Conservation (phyloP, 1,140 invertebrate species). For the Drosophila biarmipes region DNA sequence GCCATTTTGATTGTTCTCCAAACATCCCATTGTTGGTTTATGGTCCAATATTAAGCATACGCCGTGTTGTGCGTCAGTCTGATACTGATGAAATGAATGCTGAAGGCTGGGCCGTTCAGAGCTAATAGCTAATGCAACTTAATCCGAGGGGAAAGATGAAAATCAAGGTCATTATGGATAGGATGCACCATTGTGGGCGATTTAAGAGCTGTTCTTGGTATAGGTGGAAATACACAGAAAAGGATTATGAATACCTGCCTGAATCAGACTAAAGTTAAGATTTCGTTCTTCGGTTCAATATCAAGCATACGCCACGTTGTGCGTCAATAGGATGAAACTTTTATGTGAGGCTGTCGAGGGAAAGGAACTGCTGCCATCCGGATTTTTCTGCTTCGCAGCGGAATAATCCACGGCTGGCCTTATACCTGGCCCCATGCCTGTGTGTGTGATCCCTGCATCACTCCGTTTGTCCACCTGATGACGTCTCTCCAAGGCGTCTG, state of each 20-base stretch:
- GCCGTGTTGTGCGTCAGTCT: conserved; percentile 9
- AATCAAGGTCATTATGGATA: neutral
- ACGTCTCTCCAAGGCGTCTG: conserved; percentile 54
- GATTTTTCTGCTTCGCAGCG: conserved; percentile 1
- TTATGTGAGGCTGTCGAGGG: neutral
- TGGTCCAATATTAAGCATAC: conserved; percentile 8
- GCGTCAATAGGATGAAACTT: conserved; percentile 20
- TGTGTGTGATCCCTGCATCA: conserved; percentile 6
- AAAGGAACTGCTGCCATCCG: neutral
- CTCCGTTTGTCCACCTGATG: conserved; percentile 11
- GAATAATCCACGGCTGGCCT: neutral
- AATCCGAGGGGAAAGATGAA: neutral
- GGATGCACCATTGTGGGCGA: no score
- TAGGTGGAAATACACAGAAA: no score
- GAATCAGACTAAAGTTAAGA: neutral
- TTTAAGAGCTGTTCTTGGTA: no score
- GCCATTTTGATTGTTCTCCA: neutral
- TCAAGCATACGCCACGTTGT: conserved; percentile 31
- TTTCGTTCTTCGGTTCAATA: no score
- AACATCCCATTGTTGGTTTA: neutral
- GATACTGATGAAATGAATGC: neutral
- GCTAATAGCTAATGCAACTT: neutral
- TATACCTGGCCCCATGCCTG: neutral
- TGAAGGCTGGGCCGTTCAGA: neutral
- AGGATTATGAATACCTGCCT: no score